Evolutionary conservation across 1,140 invertebrate genomes (phyloP), one percentile per base, ranked within the genome.

Genomic region (Sarcophaga peregrina): DNA sequence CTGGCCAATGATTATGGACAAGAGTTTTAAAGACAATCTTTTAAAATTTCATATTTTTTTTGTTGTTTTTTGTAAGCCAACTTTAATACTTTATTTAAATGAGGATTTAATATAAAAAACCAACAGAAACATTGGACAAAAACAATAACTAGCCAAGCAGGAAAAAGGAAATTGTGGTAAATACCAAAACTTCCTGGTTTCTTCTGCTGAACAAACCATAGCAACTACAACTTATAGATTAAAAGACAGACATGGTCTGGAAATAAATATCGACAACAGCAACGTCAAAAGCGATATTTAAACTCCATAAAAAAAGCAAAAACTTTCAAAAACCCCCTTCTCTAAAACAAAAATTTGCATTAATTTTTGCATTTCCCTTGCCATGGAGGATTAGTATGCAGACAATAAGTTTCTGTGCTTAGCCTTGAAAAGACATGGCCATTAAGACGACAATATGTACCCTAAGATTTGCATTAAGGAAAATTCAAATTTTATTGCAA

Each of bases 111-210:
- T 68, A 68, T 68, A 8, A 68, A 68, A 68, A 68, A n/a, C 62
- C 62, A 68, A 37, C 58, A 72, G 17, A 8, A 5, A 8, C 20
- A 8, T 0, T 74, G 73, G 45, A 74, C 15, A 74, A 74, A 74
- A 45, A 76, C 15, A 76, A 37, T 20, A 7, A 17, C 50, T n/a
- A 78, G 75, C 8, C 75, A 78, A 78, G 48, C 75, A 78, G 75
- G 75, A 78, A 78, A 78, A 78, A 78, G 75, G 75, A 78, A 78
- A 78, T 78, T 78, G 75, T 78, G 75, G 75, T 78, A 78, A 78
- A 78, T 47, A 78, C 47, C 47, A 78, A 52, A 78, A 78, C 75
- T 78, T 78, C 75, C 75, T 47, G 75, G n/a, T n/a, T 50, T 78
- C 47, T 68, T n/a, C 62, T 20, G 62, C 17, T 20, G 62, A 20